Base-by-base conservation (phyloP, 2,797 vertebrate species). In the Bryconaethiops microstoma region DNA sequence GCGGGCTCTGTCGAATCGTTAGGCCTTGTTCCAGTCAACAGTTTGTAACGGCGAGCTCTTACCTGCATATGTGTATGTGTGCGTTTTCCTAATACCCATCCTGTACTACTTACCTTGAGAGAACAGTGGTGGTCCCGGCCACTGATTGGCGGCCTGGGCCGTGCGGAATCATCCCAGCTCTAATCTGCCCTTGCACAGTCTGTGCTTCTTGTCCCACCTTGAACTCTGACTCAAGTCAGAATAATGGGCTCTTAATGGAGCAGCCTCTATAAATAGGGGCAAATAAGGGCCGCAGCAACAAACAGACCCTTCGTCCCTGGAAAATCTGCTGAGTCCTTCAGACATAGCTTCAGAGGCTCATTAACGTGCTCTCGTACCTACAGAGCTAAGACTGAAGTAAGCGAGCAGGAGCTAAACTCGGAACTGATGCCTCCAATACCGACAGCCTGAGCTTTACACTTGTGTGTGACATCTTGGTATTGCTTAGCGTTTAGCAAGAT, bases 151-250 rank as follows among this genome's bases (percentile, higher is more conserved):
- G 14, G 16, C 9, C 8, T 54, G 69, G 1, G 19, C 35, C 63
- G 1, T 19, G 63, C 40, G 16, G 16, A 54, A 54, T 70, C 67
- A 14, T 25, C 45, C 1, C 21, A 29, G 21, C 1, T 70, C 39
- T 54, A 17, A 52, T 23, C 69, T 35, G 23, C 8, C 54, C 54
- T 39, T n/a, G 8, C 14, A 55, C 54, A 55, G 17, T 21, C 25
- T 39, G 29, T n/a, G 9, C 17, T 57, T 35, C 35, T 29, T 73
- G 71, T 57, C 42, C 70, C 50, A 72, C 50, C 52, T 72, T 72
- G 70, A 72, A 19, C 70, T 25, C 16, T 54, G 17, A 35, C 52
- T 73, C 54, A 19, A 35, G 70, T 35, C 39, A 64, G 35, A 65
- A 40, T 73, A 40, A 72, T 39, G 29, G 14, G 14, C 55, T 72